Conservation (phyloP, 30 jellyfish, hydroid and myxozoan genomes). For the Aurelia aurita region DNA sequence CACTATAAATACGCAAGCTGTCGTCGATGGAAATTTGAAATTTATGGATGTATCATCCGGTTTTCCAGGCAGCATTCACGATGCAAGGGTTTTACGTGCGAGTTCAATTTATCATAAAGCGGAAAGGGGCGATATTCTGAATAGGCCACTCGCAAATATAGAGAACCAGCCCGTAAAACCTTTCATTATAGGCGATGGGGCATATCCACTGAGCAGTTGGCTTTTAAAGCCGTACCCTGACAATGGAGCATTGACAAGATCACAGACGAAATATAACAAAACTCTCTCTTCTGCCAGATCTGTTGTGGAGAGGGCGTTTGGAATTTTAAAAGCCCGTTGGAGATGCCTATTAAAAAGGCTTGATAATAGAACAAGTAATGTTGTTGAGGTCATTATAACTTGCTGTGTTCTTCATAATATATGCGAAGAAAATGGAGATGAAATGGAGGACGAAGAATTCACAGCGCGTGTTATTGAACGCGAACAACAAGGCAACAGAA, state of each 20-base stretch:
- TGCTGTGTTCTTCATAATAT: conserved; percentile 24
- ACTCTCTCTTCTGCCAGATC: conserved; percentile 49
- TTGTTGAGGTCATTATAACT: conserved; percentile 17
- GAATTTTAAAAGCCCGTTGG: conserved; percentile 46
- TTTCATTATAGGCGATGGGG: conserved; percentile 52
- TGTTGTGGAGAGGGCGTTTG: conserved; percentile 69
- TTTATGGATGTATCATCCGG: conserved; percentile 54
- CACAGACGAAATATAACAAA: too few species aligned
- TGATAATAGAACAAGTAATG: conserved; percentile 42
- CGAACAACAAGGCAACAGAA: too few species aligned
- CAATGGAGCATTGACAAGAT: conserved; percentile 12
- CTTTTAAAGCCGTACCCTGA: conserved; percentile 36
- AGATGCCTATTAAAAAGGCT: too few species aligned
- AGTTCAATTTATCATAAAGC: conserved; percentile 4
- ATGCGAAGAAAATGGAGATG: conserved; percentile 35
- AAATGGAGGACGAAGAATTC: conserved; percentile 29
- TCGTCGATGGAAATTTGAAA: conserved; percentile 30
- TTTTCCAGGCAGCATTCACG: conserved; percentile 75
- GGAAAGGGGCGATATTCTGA: conserved; percentile 14
- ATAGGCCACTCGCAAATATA: background rate
- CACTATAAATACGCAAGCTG: too few species aligned
- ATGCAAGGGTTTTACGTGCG: conserved; percentile 55
- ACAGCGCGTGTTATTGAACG: too few species aligned
- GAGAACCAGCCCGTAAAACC: conserved; percentile 18
- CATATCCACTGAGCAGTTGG: conserved; percentile 45